phyloP scores from a whole-genome alignment of 2,888 invertebrate species.

The Calameuta filiformis region DNA sequence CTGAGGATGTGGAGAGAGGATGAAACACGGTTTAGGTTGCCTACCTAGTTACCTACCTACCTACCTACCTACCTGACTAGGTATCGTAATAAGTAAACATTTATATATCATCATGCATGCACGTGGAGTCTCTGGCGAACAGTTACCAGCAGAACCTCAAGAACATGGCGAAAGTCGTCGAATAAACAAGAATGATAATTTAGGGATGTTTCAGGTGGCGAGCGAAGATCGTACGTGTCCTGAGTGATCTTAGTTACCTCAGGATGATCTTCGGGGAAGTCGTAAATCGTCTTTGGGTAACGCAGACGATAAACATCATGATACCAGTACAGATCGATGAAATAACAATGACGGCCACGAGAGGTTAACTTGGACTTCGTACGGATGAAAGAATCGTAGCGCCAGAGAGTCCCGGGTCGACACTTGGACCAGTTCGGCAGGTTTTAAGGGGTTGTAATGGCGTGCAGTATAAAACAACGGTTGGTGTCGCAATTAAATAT shows the following conservation, averaged over 20 bases:
- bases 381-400: neutral
- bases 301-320: neutral
- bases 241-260: neutral
- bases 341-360: neutral
- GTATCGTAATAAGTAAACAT: neutral
- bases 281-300: neutral
- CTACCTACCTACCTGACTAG: neutral
- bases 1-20: neutral
- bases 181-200: neutral
- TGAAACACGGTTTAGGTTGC: neutral
- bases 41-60: neutral
- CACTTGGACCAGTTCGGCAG: neutral
- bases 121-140: neutral
- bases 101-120: neutral
- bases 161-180: neutral
- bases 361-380: neutral
- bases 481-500: constrained; percentile 48
- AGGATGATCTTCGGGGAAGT: neutral
- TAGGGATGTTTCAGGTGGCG: neutral
- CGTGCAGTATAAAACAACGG: constrained; percentile 30
- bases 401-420: neutral
- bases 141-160: neutral
- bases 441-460: neutral
- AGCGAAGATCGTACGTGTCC: neutral
- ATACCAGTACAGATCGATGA: neutral